Conservation (phyloP, 1,140 invertebrate genomes). For the Pygmarrhopalites habei region DNA sequence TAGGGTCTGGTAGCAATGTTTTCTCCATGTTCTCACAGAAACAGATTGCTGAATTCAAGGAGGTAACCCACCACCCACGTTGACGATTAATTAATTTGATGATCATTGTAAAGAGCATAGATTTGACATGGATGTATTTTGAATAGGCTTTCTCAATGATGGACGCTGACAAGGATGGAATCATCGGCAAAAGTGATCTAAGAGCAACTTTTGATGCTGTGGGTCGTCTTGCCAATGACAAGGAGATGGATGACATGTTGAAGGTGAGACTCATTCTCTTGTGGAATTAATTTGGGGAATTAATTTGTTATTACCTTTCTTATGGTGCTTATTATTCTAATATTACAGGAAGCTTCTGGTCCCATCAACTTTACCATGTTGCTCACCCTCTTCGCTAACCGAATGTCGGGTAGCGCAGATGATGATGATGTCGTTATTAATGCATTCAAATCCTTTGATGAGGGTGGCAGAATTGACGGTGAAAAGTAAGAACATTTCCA, state of each 20-base stretch:
- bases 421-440: slow-evolving; percentile 65
- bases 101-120: no score
- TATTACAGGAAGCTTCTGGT: slow-evolving; percentile 83
- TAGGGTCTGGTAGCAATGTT: slow-evolving; percentile 48
- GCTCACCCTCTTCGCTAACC: slow-evolving; percentile 81
- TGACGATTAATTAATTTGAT: no score
- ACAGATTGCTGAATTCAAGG: slow-evolving; percentile 93
- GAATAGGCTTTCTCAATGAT: slow-evolving; percentile 97
- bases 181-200: slow-evolving; percentile 92
- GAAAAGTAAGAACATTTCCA: slow-evolving; percentile 55
- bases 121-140: no score
- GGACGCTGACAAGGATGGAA: slow-evolving; percentile 96
- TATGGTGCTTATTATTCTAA: no score
- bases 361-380: slow-evolving; percentile 94
- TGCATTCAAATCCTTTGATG: slow-evolving; percentile 93
- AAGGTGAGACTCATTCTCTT: no score
- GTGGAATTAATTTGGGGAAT: no score
- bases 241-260: slow-evolving; percentile 86
- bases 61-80: slow-evolving; percentile 62
- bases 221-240: slow-evolving; percentile 79
- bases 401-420: slow-evolving; percentile 56
- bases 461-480: slow-evolving; percentile 74
- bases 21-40: slow-evolving; percentile 93
- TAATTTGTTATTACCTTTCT: no score
- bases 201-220: slow-evolving; percentile 91